phyloP scores from a whole-genome alignment of 2,113 vertebrate genomes.

The Toxotes chatareus region DNA sequence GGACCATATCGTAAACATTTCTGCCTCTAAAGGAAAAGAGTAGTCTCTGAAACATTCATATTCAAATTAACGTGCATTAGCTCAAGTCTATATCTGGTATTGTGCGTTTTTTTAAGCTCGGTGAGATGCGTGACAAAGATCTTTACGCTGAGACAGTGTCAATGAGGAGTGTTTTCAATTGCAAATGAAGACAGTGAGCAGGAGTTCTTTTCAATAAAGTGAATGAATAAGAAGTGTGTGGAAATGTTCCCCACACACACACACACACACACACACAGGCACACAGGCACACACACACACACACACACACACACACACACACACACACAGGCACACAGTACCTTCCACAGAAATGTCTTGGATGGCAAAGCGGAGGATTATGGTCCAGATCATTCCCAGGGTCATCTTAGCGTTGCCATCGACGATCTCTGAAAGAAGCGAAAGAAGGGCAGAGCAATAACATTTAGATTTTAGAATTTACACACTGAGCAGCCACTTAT shows the following conservation, averaged over 20 bases:
- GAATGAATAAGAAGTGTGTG: slow-evolving; percentile 28
- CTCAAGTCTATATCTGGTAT: neutral
- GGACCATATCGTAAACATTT: neutral
- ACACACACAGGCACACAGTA: slow-evolving; percentile 62
- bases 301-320: slow-evolving; percentile 19
- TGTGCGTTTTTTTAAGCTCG: slow-evolving; percentile 8
- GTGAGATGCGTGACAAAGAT: slow-evolving; percentile 26
- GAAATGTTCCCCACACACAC: neutral
- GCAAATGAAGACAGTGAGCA: slow-evolving; percentile 54
- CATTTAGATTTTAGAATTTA: slow-evolving; percentile 4
- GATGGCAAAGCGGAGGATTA: slow-evolving; percentile 99
- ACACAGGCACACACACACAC: slow-evolving; percentile 14
- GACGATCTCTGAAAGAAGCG: slow-evolving; percentile 91
- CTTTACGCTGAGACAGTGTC: slow-evolving; percentile 27
- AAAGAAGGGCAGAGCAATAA: neutral
- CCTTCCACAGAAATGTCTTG: slow-evolving; percentile 99
- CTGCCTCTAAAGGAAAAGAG: neutral
- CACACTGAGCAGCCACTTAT: neutral
- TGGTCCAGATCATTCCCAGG: slow-evolving; percentile 99
- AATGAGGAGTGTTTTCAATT: slow-evolving; percentile 54
- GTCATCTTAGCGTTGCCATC: slow-evolving; percentile 99
- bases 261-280: slow-evolving; percentile 1
- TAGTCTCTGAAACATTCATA: slow-evolving; percentile 17
- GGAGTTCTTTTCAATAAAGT: slow-evolving; percentile 24
- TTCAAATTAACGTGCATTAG: slow-evolving; percentile 26